Base-by-base conservation (phyloP, 92 coral and sea anemone genomes). In the Porites evermanni region DNA sequence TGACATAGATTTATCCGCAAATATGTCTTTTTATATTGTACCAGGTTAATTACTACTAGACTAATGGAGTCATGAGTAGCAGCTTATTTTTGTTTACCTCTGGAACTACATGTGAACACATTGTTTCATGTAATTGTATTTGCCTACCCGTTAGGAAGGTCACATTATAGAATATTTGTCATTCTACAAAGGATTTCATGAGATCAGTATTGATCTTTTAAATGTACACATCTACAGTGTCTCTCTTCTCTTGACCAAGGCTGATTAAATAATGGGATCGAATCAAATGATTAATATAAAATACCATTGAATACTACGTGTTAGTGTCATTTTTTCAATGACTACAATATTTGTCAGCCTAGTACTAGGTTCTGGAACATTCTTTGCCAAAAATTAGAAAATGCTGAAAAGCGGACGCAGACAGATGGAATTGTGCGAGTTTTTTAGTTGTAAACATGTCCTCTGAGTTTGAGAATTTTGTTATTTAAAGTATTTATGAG, bases 301-400 rank as follows among this genome's bases (percentile, higher is more conserved):
- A 32, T 70, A 63, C 53, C 47, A 19, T 70, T 44, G 12, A n/a
- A 17, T 32, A 56, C 17, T 70, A 54, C 61, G 44, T 9, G 32
- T 32, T 32, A 16, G 7, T n/a, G 56, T 68, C 51, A 70, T 56
- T 38, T 61, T 79, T 79, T 11, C 4, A 38, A 50, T 52, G 74
- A 32, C 44, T 56, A 70, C 78, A 81, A 19, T 70, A 56, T 56
- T 81, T 60, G 24, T 70, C 78, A 54, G 29, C 26, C 81, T 50
- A 66, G 52, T 47, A 44, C 6, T 11, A 81, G 8, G 17, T 70
- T 81, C 86, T 71, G 58, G 86, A 81, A 81, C 59, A 13, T 81
- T 81, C 78, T 58, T 70, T 13, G 29, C 6, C 8, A 52, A 7
- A 44, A 58, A 29, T 60, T 60, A 60, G 53, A 21, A 47, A 17